These are phyloP conservation scores for Physeter macrocephalus DNA, from an alignment of 2,113 vertebrate species.

Conservation along the genomic window DNA sequence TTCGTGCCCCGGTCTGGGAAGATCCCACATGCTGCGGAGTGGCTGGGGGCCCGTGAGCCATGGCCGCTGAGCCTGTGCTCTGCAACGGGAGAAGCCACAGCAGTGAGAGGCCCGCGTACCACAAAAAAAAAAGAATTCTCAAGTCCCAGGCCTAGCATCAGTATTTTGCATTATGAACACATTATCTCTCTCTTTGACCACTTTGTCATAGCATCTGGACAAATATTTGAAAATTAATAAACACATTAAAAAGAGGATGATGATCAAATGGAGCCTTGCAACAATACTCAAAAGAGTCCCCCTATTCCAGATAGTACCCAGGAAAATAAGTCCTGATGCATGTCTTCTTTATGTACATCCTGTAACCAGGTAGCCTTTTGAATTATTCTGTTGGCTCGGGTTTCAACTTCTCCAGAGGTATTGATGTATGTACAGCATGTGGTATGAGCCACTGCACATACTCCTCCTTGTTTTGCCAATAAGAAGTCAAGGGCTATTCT, in stretches of 20 bases:
- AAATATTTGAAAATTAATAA: not conserved
- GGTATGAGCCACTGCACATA: not conserved
- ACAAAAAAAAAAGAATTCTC: not conserved
- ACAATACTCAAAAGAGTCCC: not conserved
- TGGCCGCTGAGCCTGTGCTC: too few relatives aligned
- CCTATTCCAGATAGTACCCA: not conserved
- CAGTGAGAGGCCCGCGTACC: too few relatives aligned
- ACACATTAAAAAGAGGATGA: not conserved
- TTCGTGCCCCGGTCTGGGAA: too few relatives aligned
- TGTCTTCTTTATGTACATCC: not conserved
- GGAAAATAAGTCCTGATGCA: not conserved
- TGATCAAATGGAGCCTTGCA: not conserved
- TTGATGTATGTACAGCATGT: not conserved
- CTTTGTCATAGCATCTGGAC: not conserved
- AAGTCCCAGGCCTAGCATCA: not conserved
- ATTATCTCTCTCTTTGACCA: not conserved
- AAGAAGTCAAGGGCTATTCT: not conserved
- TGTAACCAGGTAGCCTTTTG: not conserved
- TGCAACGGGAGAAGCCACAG: too few relatives aligned
- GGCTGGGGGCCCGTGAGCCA: too few relatives aligned
- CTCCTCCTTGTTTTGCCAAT: not conserved
- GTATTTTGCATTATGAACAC: not conserved
- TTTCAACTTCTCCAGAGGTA: not conserved
- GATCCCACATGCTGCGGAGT: too few relatives aligned
- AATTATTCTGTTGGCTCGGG: not conserved